These are phyloP conservation scores for Apodemia duryi DNA, from an alignment of 2,888 invertebrate genomes.

Conservation along the genomic window DNA sequence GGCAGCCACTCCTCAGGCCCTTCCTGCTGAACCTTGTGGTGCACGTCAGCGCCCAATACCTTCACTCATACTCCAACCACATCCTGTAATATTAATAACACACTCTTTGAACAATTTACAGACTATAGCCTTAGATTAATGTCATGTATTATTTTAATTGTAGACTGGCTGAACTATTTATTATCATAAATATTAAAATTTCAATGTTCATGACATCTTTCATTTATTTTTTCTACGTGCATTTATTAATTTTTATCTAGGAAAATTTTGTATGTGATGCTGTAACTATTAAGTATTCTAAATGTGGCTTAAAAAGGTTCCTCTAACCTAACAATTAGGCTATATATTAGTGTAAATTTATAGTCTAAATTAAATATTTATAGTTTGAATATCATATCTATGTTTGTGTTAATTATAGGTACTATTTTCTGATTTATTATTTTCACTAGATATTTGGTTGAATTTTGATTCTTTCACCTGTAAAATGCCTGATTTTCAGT, in stretches of 20 bases:
- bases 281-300: background rate
- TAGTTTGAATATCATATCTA: background rate
- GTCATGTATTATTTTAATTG: conserved; percentile 51
- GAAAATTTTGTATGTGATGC: background rate
- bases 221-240: conserved; percentile 26
- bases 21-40: conserved; percentile 66
- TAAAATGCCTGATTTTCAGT: too few relatives aligned
- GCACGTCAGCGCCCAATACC: conserved; percentile 59
- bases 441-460: too few relatives aligned
- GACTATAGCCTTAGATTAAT: conserved; percentile 71
- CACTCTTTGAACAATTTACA: conserved; percentile 68
- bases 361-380: background rate
- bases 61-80: conserved; percentile 60
- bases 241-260: conserved; percentile 11
- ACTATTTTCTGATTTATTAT: too few relatives aligned
- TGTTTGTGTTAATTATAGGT: background rate
- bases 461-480: too few relatives aligned
- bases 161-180: conserved; percentile 62
- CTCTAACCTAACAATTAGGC: background rate
- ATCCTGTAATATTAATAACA: conserved; percentile 65
- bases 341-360: background rate
- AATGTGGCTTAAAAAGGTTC: background rate
- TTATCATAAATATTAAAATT: conserved; percentile 57
- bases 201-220: conserved; percentile 52
- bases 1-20: conserved; percentile 59